Evolutionary conservation across 2,888 invertebrate species (phyloP), one percentile per base, ranked within the genome.

Genomic region (Drosophila testacea): DNA sequence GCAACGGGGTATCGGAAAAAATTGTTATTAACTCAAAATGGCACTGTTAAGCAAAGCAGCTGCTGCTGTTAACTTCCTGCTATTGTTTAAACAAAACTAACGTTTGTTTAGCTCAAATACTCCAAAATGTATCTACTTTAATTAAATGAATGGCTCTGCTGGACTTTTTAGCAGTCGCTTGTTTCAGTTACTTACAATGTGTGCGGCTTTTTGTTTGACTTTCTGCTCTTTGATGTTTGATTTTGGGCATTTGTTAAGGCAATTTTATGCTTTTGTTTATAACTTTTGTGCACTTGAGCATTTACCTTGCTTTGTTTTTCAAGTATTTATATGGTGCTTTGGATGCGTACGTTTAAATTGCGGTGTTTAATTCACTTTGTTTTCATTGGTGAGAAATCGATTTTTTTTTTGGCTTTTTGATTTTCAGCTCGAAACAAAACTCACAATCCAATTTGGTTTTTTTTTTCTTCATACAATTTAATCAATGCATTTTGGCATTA

Each of bases 371-470:
- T 57, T 51, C 80, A 83, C 85, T 73, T 83, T 87, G 83, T 83
- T 83, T 80, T 83, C 80, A 87, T 83, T 87, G 82, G 73, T 51
- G 70, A 83, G 71, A 87, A 87, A 83, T 83, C 83, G 83, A 83
- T 83, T 83, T 83, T 82, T 82, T 81, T 81, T 84, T 85, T 67
- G 27, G 30, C 56, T 50, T 77, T 77, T 78, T 76, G 68, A 77
- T 79, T 77, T 68, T 55, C 73, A 27, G 70, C 69, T 68, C 55
- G 48, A 44, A 71, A 62, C 55, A 68, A 61, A 56, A 56, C 47
- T 63, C 64, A 57, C 41, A 55, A 38, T 39, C 1, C 6, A 27
- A 60, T 47, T 47, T 52, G 54, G 48, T 62, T 56, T 52, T 52
- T 30, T 22, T 22, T 22, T 22, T 22, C 22, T 22, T 22, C 2